Conservation (phyloP, 2,113 vertebrate species). For the Gulo gulo region DNA sequence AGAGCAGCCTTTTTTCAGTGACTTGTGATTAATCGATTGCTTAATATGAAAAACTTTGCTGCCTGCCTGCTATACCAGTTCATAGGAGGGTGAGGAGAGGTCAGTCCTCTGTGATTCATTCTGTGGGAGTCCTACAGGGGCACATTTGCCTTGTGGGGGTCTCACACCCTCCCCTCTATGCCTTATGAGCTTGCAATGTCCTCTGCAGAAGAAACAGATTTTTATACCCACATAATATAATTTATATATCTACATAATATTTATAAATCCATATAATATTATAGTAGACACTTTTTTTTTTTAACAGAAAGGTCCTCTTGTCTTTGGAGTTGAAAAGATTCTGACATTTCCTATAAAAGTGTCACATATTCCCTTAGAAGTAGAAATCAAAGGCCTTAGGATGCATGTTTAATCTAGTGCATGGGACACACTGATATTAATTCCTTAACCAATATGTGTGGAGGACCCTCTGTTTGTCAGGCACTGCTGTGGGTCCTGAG, state of each 20-base stretch:
- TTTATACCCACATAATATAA: background rate
- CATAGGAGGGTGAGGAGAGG: background rate
- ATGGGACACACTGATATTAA: background rate
- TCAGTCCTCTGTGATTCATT: background rate
- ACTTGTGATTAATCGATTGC: background rate
- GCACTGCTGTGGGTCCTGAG: background rate
- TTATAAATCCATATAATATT: background rate
- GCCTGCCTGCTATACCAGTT: background rate
- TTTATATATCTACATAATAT: background rate
- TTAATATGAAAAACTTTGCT: background rate
- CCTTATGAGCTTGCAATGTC: background rate
- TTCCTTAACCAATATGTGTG: background rate
- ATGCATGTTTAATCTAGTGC: background rate
- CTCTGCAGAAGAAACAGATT: background rate
- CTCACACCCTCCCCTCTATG: background rate
- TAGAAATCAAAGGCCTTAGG: background rate
- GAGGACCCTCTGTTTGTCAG: background rate
- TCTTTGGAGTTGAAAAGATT: background rate
- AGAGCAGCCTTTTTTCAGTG: background rate
- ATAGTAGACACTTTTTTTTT: background rate
- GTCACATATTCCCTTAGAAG: background rate
- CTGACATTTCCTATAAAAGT: background rate
- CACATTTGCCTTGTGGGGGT: background rate
- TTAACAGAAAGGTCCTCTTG: background rate
- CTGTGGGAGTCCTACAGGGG: background rate